These are phyloP conservation scores for Argynnis bischoffii DNA, from an alignment of 2,888 invertebrate species.

Conservation along the genomic window DNA sequence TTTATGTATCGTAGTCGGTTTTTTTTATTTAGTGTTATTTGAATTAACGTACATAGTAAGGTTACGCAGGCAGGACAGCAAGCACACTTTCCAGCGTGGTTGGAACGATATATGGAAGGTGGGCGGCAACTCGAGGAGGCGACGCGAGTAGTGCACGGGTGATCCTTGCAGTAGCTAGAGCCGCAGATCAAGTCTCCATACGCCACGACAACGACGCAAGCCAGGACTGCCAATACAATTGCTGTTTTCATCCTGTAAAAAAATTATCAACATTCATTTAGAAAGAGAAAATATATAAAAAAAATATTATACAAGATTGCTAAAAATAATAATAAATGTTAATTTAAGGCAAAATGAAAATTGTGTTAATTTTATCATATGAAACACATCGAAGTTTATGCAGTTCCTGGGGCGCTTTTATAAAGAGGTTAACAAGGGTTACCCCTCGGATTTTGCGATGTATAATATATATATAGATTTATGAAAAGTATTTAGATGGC, in stretches of 20 bases:
- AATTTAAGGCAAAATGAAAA: too few relatives aligned
- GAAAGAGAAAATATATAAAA: too few relatives aligned
- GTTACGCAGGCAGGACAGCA: slow-evolving; percentile 77
- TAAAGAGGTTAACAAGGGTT: too few relatives aligned
- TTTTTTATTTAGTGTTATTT: neutral
- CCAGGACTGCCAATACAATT: slow-evolving; percentile 55
- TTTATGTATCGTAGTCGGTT: too few relatives aligned
- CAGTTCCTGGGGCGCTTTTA: too few relatives aligned
- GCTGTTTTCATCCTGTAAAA: slow-evolving; percentile 62
- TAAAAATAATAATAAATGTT: too few relatives aligned
- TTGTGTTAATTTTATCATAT: too few relatives aligned
- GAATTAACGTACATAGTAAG: slow-evolving; percentile 58
- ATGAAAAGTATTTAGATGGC: too few relatives aligned
- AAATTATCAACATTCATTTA: neutral
- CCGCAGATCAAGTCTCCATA: slow-evolving; percentile 72
- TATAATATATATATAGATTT: too few relatives aligned
- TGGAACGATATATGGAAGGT: slow-evolving; percentile 59
- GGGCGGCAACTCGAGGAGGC: slow-evolving; percentile 54
- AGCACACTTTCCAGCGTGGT: slow-evolving; percentile 71
- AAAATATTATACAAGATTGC: too few relatives aligned
- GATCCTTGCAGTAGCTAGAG: slow-evolving; percentile 64
- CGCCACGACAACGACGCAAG: slow-evolving; percentile 57
- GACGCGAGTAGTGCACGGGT: slow-evolving; percentile 59
- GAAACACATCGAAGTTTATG: too few relatives aligned
- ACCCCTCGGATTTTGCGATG: too few relatives aligned